phyloP scores from a whole-genome alignment of 2,888 invertebrate species.

The Sisyra terminalis region DNA sequence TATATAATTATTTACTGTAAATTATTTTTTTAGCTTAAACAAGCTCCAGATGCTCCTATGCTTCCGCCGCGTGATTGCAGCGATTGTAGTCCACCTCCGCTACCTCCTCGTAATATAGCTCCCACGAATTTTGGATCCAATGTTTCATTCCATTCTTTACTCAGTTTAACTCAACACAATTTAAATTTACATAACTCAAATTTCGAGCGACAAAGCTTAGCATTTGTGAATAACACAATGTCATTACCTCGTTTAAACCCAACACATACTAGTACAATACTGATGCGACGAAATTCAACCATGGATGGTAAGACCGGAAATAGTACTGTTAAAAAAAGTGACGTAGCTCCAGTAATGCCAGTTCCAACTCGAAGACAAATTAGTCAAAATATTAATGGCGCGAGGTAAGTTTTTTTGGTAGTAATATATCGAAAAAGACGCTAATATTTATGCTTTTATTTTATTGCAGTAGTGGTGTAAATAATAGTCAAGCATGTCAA shows the following conservation, averaged over 20 bases:
- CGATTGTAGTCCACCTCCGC: constrained; percentile 43
- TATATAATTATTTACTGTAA: too few species aligned
- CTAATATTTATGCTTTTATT: not conserved
- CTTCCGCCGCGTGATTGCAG: constrained; percentile 51
- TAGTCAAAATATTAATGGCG: constrained; percentile 20
- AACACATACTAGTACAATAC: constrained; percentile 35
- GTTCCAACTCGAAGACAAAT: constrained; percentile 14
- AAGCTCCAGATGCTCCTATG: constrained; percentile 50
- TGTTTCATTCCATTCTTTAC: constrained; percentile 7
- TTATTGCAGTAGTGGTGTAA: not conserved
- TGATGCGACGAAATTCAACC: constrained; percentile 36
- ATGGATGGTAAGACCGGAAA: constrained; percentile 18
- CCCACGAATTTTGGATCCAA: constrained; percentile 7
- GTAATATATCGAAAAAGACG: not conserved
- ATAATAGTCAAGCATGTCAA: constrained; percentile 8
- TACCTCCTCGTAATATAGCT: constrained; percentile 35
- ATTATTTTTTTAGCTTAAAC: constrained; percentile 29
- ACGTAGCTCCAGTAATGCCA: constrained; percentile 15
- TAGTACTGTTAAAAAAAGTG: constrained; percentile 9
- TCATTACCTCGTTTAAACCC: constrained; percentile 29
- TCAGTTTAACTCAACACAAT: constrained; percentile 8
- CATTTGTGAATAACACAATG: constrained; percentile 16
- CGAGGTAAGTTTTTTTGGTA: constrained; percentile 17
- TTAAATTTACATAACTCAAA: constrained; percentile 7
- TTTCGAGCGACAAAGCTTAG: constrained; percentile 9